phyloP scores from a whole-genome alignment of 2,797 vertebrate species.

The Alouatta caraya region DNA sequence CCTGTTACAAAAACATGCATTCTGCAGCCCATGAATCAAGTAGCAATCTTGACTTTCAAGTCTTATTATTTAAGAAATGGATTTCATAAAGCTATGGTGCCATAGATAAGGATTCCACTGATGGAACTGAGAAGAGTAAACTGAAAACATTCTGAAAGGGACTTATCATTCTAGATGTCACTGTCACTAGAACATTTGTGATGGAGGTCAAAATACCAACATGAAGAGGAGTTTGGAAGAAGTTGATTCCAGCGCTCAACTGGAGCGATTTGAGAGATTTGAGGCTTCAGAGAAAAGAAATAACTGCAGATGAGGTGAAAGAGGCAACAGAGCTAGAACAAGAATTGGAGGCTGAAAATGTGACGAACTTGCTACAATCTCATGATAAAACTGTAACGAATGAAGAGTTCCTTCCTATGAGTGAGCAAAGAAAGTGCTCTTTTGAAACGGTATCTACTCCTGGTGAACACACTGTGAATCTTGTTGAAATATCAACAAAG shows the following conservation, averaged over 20 bases:
- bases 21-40: background rate
- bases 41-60: background rate
- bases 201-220: background rate
- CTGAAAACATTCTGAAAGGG: background rate
- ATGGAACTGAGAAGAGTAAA: background rate
- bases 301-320: background rate
- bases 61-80: background rate
- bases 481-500: background rate
- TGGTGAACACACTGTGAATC: background rate
- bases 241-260: background rate
- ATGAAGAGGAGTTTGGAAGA: background rate
- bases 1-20: background rate
- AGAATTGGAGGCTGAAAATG: background rate
- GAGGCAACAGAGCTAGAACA: background rate
- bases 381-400: background rate
- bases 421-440: background rate
- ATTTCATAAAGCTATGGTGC: background rate
- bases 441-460: background rate
- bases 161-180: background rate
- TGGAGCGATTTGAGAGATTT: background rate
- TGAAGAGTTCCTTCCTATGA: background rate
- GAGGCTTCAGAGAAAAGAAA: background rate
- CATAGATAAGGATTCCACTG: background rate
- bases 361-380: background rate
- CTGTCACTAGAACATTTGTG: background rate